Base-by-base conservation (phyloP, 2,888 invertebrate species). In the Neocrepidodera transversa region DNA sequence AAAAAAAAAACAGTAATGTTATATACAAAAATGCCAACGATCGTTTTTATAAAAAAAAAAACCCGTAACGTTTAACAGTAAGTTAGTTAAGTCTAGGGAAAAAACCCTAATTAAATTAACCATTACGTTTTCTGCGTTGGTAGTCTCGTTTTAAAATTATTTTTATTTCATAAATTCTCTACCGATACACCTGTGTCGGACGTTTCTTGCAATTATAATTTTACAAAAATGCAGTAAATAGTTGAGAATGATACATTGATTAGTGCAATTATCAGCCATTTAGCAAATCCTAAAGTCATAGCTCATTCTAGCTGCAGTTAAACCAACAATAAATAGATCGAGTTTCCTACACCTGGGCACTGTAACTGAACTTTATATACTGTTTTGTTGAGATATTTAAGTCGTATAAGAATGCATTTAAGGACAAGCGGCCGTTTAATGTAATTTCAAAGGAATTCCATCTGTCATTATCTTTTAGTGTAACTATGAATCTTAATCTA, bases 141-240 rank as follows among this genome's bases (percentile, higher is more conserved):
- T 43, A 53, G 53, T 42, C 35, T 60, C 40, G 59, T 58, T 60
- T 62, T 50, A 48, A 50, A 65, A 62, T 64, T 17, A 64, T 66
- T 64, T 64, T 66, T 58, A 64, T 66, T 60, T 63, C 40, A 64
- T 64, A 60, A 55, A 61, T 59, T 57, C 59, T 52, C 30, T 48
- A 55, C 23, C 53, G 59, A 58, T 65, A 61, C 75, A 74, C 72
- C 73, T 74, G 74, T 68, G 71, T 54, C 49, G 48, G 28, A 55
- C 68, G 69, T 68, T 70, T 66, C 62, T 58, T 60, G 40, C 60
- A 62, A 66, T 69, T 68, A 72, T 72, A 71, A 74, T 75, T 76
- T 75, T 67, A 70, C 72, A 77, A 75, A 77, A 76, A 76, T 76
- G 76, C 72, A 68, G 76, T 76, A 76, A 76, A 76, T 75, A 70